Evolutionary conservation across 2,797 vertebrate genomes (phyloP).

Genomic region (Eupleurogrammus muticus): DNA sequence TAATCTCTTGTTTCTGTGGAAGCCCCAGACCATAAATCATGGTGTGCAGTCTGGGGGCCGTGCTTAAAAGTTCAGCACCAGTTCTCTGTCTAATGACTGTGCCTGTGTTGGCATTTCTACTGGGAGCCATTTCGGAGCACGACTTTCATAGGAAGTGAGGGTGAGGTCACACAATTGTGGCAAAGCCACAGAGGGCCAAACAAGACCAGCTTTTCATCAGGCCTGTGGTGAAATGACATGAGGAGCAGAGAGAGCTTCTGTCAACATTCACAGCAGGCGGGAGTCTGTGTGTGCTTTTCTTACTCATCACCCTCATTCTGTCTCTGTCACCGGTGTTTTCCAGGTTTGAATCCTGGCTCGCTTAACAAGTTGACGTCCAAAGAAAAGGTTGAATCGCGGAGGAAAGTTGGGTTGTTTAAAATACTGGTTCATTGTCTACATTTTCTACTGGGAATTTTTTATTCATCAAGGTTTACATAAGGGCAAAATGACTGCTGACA

Average conservation of each 20-base stretch:
- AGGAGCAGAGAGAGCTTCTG: conserved; percentile 61
- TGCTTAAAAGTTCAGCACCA: conserved; percentile 69
- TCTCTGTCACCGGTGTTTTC: conserved; percentile 49
- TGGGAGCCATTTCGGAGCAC: conserved; percentile 66
- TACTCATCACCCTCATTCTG: conserved; percentile 54
- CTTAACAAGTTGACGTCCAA: conserved; percentile 33
- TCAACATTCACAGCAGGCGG: conserved; percentile 55
- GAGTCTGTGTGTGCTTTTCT: conserved; percentile 28
- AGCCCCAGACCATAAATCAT: conserved; percentile 81
- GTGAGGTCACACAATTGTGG: conserved; percentile 70
- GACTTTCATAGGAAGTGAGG: conserved; percentile 66
- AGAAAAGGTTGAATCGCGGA: conserved; percentile 41
- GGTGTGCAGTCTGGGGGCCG: conserved; percentile 70
- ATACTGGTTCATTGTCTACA: conserved; percentile 34
- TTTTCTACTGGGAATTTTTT: conserved; percentile 35
- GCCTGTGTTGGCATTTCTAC: conserved; percentile 56
- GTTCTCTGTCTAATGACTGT: conserved; percentile 61
- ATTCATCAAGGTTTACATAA: conserved; percentile 52
- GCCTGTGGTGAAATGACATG: conserved; percentile 53
- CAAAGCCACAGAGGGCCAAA: conserved; percentile 42
- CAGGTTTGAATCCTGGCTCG: conserved; percentile 45
- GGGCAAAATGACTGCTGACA: conserved; percentile 24
- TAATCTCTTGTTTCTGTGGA: conserved; percentile 82
- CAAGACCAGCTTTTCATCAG: conserved; percentile 59
- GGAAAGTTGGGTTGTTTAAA: conserved; percentile 40